Base-by-base conservation (phyloP, 2,888 invertebrate species). In the Brachyopa scutellaris region DNA sequence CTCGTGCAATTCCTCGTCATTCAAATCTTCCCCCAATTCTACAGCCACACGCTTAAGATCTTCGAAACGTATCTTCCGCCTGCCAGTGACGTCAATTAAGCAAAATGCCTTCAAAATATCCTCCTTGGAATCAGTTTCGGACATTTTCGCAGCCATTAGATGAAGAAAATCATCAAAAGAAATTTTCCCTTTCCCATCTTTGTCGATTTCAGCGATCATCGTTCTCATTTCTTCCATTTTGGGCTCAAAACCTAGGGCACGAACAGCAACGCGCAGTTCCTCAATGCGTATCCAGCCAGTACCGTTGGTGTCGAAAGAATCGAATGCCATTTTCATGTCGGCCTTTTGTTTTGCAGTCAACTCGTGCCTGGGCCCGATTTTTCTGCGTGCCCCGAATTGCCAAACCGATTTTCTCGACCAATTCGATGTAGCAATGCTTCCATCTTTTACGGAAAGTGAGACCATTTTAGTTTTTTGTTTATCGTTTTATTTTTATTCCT, bases 61-160 rank as follows among this genome's bases (percentile, higher is more conserved):
- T 5, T 49, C 21, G 23, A 72, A 72, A 6, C 17, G 17, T 6
- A 84, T 72, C 9, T 36, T 26, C 0, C 59, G 49, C 3, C 4
- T 55, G 0, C 13, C 13, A 9, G 23, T 11, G 5, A 19, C 15
- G 51, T 84, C 79, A 51, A 84, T 66, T 8, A 84, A 66, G 2
- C 72, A 61, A 53, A 79, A 84, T 0, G 70, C 21, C 11, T 84
- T 84, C 0, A 53, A 21, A 13, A 84, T 57, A 19, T 84, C 84
- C 13, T 70, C 76, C 15, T 79, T 67, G 1, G 79, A 47, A 36
- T 84, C 84, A 1, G 21, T 70, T 29, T 70, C 72, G 0, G 76
- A 79, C 84, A 84, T 84, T 67, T 84, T 84, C 15, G 53, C n/a
- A 1, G 76, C 62, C 67, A 84, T 84, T 2, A 84, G 11, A 19